Evolutionary conservation across 2,888 invertebrate species (phyloP).

Genomic region (Alsophila aescularia): DNA sequence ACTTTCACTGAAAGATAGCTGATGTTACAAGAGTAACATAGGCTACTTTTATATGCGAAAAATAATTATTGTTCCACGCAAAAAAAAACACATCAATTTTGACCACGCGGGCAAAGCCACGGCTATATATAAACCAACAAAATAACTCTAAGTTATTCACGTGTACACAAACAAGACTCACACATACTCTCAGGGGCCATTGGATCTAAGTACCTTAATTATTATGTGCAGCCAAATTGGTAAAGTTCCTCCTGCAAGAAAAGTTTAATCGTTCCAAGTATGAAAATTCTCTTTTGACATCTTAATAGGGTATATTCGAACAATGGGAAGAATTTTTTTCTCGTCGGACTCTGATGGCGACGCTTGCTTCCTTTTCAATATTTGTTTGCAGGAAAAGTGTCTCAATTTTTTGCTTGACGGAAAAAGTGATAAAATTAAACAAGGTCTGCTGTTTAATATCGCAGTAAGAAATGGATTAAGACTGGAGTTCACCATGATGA

Average conservation of each 20-base stretch:
- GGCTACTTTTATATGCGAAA: too few relatives aligned
- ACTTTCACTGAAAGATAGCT: too few relatives aligned
- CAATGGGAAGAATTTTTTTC: slow-evolving; percentile 16
- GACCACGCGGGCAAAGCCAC: too few relatives aligned
- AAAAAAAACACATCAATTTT: too few relatives aligned
- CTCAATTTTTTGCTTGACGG: neutral
- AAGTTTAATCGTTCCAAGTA: slow-evolving; percentile 17
- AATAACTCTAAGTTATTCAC: slow-evolving; percentile 13
- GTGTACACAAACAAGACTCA: slow-evolving; percentile 24
- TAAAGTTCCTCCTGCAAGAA: slow-evolving; percentile 25
- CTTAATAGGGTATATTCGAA: slow-evolving; percentile 24
- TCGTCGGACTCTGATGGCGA: neutral
- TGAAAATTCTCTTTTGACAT: slow-evolving; percentile 25
- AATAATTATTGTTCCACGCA: too few relatives aligned
- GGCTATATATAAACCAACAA: slow-evolving; percentile 8
- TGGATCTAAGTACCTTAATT: slow-evolving; percentile 29
- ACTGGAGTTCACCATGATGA: too few relatives aligned
- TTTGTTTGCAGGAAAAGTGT: slow-evolving; percentile 12
- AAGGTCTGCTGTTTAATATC: neutral
- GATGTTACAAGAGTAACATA: too few relatives aligned
- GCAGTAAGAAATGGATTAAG: too few relatives aligned
- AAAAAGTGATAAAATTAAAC: slow-evolving; percentile 7
- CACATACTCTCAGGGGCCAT: slow-evolving; percentile 19
- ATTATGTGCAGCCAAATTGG: slow-evolving; percentile 35
- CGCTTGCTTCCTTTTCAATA: slow-evolving; percentile 8